Evolutionary conservation across 2,113 vertebrate species (phyloP).

Genomic region (Macquaria australasica): DNA sequence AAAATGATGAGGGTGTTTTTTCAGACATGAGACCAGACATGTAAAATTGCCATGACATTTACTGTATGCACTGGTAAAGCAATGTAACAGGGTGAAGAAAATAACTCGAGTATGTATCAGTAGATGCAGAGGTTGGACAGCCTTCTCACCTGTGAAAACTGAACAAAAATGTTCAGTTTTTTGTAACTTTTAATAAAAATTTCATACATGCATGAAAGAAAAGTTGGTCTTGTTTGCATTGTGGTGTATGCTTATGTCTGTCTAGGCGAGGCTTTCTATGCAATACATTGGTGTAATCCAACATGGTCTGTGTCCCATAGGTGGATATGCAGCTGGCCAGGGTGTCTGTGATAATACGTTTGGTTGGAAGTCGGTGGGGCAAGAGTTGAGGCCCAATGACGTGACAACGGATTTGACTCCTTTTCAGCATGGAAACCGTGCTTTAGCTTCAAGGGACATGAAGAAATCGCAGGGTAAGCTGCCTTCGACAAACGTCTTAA

Average conservation of each 20-base stretch:
- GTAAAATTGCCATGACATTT: not conserved
- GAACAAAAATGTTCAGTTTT: not conserved
- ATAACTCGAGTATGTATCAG: not conserved
- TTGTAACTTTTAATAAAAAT: not conserved
- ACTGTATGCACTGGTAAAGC: not conserved
- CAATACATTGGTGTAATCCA: not conserved
- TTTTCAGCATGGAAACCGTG: conserved; percentile 99
- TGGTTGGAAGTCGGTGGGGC: conserved; percentile 99
- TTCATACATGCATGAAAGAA: not conserved
- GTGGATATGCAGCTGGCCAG: conserved; percentile 96
- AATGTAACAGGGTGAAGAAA: not conserved
- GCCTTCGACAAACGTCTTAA: not conserved
- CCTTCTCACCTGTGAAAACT: not conserved
- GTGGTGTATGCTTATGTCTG: not conserved
- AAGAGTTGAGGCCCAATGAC: conserved; percentile 99
- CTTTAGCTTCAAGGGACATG: conserved; percentile 99
- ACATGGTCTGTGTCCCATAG: conserved; percentile 63
- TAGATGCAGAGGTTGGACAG: no score
- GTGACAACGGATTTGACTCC: conserved; percentile 95
- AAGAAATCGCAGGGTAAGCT: conserved; percentile 98
- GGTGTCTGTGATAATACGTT: conserved; percentile 97
- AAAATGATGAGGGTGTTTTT: no score
- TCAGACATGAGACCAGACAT: no score
- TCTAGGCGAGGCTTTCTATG: not conserved
- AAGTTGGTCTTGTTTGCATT: not conserved